phyloP scores from a whole-genome alignment of 2,888 invertebrate species.

The Cryptops parisi region DNA sequence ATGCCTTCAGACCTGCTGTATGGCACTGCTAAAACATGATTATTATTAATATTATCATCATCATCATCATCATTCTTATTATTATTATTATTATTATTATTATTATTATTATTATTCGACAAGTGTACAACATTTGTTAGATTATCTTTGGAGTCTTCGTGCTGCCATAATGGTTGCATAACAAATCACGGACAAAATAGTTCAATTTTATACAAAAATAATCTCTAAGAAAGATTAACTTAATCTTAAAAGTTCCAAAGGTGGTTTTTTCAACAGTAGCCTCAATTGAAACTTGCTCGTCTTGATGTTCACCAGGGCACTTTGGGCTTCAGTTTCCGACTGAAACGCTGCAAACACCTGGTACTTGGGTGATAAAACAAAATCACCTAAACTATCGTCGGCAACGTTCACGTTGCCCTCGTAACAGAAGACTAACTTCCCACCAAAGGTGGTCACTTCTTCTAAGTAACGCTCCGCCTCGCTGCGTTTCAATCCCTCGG shows the following conservation, averaged over 20 bases:
- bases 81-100: too few relatives aligned
- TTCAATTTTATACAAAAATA: constrained; percentile 13
- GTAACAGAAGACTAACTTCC: constrained; percentile 20
- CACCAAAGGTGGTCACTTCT: constrained; percentile 21
- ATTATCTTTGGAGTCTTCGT: not conserved
- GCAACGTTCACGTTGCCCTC: constrained; percentile 16
- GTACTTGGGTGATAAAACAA: constrained; percentile 19
- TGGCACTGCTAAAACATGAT: constrained; percentile 15
- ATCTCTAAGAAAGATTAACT: constrained; percentile 15
- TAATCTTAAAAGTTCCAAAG: not conserved
- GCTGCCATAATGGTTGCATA: constrained; percentile 1
- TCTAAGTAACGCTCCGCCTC: constrained; percentile 22
- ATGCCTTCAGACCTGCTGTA: constrained; percentile 15
- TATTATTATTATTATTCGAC: too few relatives aligned
- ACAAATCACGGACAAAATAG: constrained; percentile 14
- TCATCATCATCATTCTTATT: too few relatives aligned
- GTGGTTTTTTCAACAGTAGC: constrained; percentile 11
- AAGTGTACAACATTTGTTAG: too few relatives aligned
- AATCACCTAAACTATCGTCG: constrained; percentile 16
- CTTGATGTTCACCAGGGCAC: constrained; percentile 22
- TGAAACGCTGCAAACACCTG: constrained; percentile 22
- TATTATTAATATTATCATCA: too few relatives aligned
- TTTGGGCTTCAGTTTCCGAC: constrained; percentile 22
- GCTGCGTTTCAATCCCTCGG: constrained; percentile 21
- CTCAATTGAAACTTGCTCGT: constrained; percentile 22